Conservation (phyloP, 2,113 vertebrate genomes). For the Gobius niger region DNA sequence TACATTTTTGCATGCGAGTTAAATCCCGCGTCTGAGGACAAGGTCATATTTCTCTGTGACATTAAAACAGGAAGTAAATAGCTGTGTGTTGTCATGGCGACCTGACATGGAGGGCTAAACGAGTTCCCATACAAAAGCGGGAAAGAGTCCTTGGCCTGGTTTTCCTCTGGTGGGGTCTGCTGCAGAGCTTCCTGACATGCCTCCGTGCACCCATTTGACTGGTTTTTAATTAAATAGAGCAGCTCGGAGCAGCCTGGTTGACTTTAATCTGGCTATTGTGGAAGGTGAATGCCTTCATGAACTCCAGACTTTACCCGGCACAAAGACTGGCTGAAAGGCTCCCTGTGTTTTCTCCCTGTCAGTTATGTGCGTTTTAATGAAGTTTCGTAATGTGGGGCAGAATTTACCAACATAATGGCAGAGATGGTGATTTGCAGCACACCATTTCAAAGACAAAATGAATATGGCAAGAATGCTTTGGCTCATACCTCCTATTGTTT, state of each 20-base stretch:
- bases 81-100: constrained; percentile 76
- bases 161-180: constrained; percentile 50
- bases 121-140: constrained; percentile 51
- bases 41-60: constrained; percentile 37
- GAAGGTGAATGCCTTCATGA: constrained; percentile 53
- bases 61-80: constrained; percentile 76
- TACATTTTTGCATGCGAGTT: neutral
- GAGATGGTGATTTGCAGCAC: too few species aligned
- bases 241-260: constrained; percentile 35
- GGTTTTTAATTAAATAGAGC: constrained; percentile 63
- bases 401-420: neutral
- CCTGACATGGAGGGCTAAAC: constrained; percentile 53
- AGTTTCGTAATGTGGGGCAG: neutral
- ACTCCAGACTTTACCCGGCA: constrained; percentile 44
- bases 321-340: constrained; percentile 28
- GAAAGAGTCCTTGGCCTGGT: constrained; percentile 50
- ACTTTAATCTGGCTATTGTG: constrained; percentile 65
- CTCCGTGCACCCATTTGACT: constrained; percentile 57
- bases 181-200: constrained; percentile 55
- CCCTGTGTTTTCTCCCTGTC: constrained; percentile 31
- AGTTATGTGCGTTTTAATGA: constrained; percentile 7
- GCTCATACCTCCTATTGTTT: neutral
- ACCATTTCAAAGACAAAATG: too few species aligned
- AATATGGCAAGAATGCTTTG: too few species aligned
- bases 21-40: neutral